Evolutionary conservation across 2,888 invertebrate genomes (phyloP), one percentile per base, ranked within the genome.

Genomic region (Melangyna quadrimaculata): DNA sequence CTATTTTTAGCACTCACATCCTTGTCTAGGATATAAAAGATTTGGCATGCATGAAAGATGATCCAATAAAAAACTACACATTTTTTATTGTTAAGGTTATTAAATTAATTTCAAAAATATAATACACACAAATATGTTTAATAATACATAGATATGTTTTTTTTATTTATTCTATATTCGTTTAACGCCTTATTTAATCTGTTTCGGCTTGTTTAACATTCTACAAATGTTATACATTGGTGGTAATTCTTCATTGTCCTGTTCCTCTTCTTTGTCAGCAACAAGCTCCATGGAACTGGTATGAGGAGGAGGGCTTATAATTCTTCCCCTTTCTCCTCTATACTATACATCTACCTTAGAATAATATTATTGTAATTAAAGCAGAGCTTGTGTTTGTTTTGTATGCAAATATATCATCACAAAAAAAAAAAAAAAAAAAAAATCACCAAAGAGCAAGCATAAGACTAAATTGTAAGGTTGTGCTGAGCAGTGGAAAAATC

Each of bases 181-280:
- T 84, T 84, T 75, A 71, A 61, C 67, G 84, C 84, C 65, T 71
- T 79, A 84, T 84, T 84, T 79, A 84, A 84, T 79, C 84, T 75
- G 79, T 75, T 79, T 71, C 51, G 74, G 35, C 79, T 84, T 84
- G 84, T 84, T 84, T 59, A 84, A 75, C 79, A 84, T 75, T 32
- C 32, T 22, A n/a, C n/a, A n/a, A 4, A 48, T 32, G 65, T 32
- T 48, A n/a, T n/a, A 27, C 40, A 14, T 55, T 14, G 57, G 29
- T 45, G 12, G 65, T 45, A 40, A 63, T 65, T 45, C 22, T 29
- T 45, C 29, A 65, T 65, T 61, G 61, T 61, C 61, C 22, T 43
- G 24, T 43, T 43, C 14, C 12, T 67, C n/a, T 35, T 67, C 48
- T 24, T 67, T 67, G 51, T 67, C 67, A 35, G 32, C 32, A 63